Conservation (phyloP, 2,888 invertebrate species). For the Aphidius colemani region DNA sequence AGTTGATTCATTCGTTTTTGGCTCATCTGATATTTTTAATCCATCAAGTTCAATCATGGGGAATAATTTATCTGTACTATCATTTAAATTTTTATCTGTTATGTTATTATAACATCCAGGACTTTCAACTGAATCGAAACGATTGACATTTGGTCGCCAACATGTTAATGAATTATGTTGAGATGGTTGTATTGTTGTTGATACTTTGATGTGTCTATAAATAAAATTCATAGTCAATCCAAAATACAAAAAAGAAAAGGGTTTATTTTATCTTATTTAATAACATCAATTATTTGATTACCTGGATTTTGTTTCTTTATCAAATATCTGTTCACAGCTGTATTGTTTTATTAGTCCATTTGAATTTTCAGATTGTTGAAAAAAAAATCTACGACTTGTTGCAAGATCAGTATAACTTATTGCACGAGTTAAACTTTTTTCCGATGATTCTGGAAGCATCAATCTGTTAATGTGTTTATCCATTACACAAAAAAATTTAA, state of each 20-base stretch:
- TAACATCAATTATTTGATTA: slow-evolving; percentile 28
- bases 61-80: not conserved
- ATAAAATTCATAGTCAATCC: not conserved
- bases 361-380: slow-evolving; percentile 39
- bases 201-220: slow-evolving; percentile 28
- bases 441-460: slow-evolving; percentile 36
- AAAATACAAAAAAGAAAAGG: not conserved
- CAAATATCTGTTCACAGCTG: slow-evolving; percentile 47
- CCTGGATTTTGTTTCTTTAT: slow-evolving; percentile 40
- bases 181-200: slow-evolving; percentile 6
- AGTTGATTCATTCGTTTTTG: not conserved
- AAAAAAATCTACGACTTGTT: slow-evolving; percentile 33
- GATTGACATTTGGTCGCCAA: not conserved
- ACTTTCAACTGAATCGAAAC: too few relatives aligned
- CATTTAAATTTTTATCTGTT: too few relatives aligned
- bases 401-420: slow-evolving; percentile 46
- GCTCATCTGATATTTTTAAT: not conserved
- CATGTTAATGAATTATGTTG: not conserved
- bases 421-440: slow-evolving; percentile 41
- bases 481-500: slow-evolving; percentile 42
- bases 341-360: slow-evolving; percentile 43
- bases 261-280: too few relatives aligned
- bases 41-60: not conserved
- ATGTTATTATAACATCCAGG: too few relatives aligned
- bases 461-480: slow-evolving; percentile 45